Evolutionary conservation across 2,888 invertebrate species (phyloP), one percentile per base, ranked within the genome.

Genomic region (Thymelicus lineola): DNA sequence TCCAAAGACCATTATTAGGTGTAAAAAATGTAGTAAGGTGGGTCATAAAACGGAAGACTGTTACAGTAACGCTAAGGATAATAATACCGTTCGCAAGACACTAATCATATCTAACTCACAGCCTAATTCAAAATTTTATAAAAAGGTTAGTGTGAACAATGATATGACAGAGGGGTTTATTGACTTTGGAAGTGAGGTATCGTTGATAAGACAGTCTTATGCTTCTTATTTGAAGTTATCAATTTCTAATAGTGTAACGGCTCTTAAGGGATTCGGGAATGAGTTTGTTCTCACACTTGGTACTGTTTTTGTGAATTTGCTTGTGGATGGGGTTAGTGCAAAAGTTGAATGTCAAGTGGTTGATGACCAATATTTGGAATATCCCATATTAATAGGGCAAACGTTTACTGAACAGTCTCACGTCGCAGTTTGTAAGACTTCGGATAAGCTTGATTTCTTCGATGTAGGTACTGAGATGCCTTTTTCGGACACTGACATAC

Each of bases 241-340:
- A 7, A 48, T 48, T 17, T 35, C n/a, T 66, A 9, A 28, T 57
- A 20, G 28, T 28, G 2, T 14, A 35, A 57, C 57, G 1, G n/a
- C 38, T 20, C 28, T 72, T 35, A 73, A 57, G 20, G 71, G 73
- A 12, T 73, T 73, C 45, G 71, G 73, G n/a, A 71, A 73, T 20
- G 53, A 28, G 14, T 9, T 67, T 0, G 69, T 73, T 7, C 45
- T 60, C 12, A 63, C 73, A 5, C 14, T 59, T 6, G 73, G 73
- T 3, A 10, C 46, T 7, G 53, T 36, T n/a, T 7, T 1, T 1
- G n/a, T 70, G 4, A 10, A 58, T 4, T 38, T 73, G 17, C 17
- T 15, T 7, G 42, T 73, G 14, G 71, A 73, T 59, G 73, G 70
- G 7, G 73, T 73, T 7, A 12, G 12, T 6, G 73, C 73, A 1